These are phyloP conservation scores for Lucinisca nassula DNA, from an alignment of 2,888 invertebrate genomes.

Conservation along the genomic window DNA sequence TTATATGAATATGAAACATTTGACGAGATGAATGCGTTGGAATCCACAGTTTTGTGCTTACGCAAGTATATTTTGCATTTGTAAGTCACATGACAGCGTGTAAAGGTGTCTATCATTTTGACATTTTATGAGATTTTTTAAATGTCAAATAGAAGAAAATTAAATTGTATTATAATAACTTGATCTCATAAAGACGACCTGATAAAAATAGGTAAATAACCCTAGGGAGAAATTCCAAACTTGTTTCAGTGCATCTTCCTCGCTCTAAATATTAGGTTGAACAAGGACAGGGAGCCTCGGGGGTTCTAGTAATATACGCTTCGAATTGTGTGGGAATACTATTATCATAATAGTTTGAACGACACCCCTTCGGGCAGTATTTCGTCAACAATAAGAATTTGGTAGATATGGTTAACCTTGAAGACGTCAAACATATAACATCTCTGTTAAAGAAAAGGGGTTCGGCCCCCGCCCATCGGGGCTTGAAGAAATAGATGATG, in stretches of 20 bases:
- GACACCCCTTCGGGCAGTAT: not conserved
- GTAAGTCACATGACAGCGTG: not conserved
- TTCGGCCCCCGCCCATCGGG: too few species aligned
- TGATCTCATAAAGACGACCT: not conserved
- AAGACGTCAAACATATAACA: too few species aligned
- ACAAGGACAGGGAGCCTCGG: not conserved
- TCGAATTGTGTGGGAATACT: not conserved
- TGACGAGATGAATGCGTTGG: too few species aligned
- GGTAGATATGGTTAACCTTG: not conserved
- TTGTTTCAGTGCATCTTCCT: not conserved
- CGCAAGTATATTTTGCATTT: too few species aligned
- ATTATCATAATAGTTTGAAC: not conserved
- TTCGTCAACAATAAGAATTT: slow-evolving; percentile 8
- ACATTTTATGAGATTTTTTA: not conserved
- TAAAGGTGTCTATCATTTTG: not conserved
- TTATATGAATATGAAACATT: too few species aligned
- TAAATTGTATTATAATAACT: too few species aligned
- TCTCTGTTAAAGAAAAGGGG: too few species aligned
- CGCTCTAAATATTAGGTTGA: not conserved
- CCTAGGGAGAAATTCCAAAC: not conserved
- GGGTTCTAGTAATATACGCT: not conserved
- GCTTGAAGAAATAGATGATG: too few species aligned
- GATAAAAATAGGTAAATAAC: slow-evolving; percentile 7
- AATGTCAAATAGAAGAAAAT: not conserved
- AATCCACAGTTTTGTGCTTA: too few species aligned